Percentiles rank a stretch among this genome's conserved stretches.
Conservation (phyloP, 2,888 invertebrate species). For the Keiferia lycopersicella region DNA sequence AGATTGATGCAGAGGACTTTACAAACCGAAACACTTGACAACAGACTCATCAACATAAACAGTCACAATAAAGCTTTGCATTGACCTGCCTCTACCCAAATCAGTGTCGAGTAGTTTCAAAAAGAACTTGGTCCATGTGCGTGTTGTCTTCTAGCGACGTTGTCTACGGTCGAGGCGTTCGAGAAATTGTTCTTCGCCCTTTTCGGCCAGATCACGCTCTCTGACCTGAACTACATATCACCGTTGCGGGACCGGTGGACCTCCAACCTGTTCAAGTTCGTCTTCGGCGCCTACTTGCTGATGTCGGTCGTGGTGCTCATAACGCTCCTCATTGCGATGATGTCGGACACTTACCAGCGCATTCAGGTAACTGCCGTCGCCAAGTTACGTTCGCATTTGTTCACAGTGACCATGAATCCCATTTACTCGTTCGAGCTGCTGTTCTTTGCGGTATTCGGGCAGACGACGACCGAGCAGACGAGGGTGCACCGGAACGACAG, state of each 20-base stretch:
- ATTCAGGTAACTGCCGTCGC: slow-evolving; percentile 92
- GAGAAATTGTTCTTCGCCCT: slow-evolving; percentile 99
- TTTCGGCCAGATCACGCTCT: slow-evolving; percentile 95
- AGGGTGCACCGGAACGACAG: slow-evolving; percentile 83
- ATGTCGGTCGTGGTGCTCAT: slow-evolving; percentile 98
- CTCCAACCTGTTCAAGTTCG: slow-evolving; percentile 92
- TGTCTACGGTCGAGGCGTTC: slow-evolving; percentile 95
- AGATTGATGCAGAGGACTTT: slow-evolving; percentile 52
- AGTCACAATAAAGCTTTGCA: slow-evolving; percentile 24
- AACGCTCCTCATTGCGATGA: slow-evolving; percentile 99
- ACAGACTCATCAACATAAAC: slow-evolving; percentile 16
- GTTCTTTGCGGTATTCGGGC: slow-evolving; percentile 99
- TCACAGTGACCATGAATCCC: slow-evolving; percentile 95
- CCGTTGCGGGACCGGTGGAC: slow-evolving; percentile 89
- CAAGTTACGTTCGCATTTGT: slow-evolving; percentile 70
- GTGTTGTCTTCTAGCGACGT: slow-evolving; percentile 86
- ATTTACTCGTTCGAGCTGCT: slow-evolving; percentile 97
- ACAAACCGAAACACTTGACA: slow-evolving; percentile 13
- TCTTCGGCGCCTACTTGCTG: slow-evolving; percentile 98
- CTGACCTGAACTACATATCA: slow-evolving; percentile 89
- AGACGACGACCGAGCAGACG: slow-evolving; percentile 91
- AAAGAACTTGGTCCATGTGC: slow-evolving; percentile 70
- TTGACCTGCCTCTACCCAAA: slow-evolving; percentile 53
- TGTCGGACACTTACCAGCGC: slow-evolving; percentile 99
- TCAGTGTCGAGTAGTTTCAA: slow-evolving; percentile 42